Evolutionary conservation across 2,113 vertebrate genomes (phyloP).

Genomic region (Elaphurus davidianus): DNA sequence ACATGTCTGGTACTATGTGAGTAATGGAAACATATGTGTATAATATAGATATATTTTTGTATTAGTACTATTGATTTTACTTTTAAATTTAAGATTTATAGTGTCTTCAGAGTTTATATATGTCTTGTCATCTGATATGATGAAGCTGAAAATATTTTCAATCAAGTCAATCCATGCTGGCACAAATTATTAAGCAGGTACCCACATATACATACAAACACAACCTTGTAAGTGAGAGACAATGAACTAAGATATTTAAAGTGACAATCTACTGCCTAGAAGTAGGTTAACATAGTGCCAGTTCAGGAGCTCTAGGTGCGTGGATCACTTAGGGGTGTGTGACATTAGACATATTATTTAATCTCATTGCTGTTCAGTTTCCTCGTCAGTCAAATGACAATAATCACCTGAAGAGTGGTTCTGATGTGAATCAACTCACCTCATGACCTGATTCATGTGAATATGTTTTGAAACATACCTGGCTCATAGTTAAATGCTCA

Average conservation of each 20-base stretch:
- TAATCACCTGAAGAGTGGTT: neutral
- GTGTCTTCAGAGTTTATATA: neutral
- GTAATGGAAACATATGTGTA: neutral
- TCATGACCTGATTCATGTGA: neutral
- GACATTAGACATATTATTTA: neutral
- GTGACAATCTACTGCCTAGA: neutral
- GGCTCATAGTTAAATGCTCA: neutral
- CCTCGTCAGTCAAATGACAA: neutral
- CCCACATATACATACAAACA: neutral
- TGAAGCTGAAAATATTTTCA: slow-evolving; percentile 12
- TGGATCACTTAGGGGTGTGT: neutral
- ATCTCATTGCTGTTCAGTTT: neutral
- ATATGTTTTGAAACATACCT: neutral
- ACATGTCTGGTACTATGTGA: neutral
- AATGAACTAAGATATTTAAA: neutral
- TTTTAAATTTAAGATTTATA: neutral
- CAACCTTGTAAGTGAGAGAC: neutral
- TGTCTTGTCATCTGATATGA: neutral
- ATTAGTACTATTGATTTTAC: neutral
- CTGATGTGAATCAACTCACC: neutral
- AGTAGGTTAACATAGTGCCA: neutral
- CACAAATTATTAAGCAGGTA: neutral
- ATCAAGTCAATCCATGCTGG: neutral
- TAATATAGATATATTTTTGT: neutral
- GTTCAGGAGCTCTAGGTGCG: neutral